Base-by-base conservation (phyloP, 2,888 invertebrate genomes). In the Phoenoteleia sp. region DNA sequence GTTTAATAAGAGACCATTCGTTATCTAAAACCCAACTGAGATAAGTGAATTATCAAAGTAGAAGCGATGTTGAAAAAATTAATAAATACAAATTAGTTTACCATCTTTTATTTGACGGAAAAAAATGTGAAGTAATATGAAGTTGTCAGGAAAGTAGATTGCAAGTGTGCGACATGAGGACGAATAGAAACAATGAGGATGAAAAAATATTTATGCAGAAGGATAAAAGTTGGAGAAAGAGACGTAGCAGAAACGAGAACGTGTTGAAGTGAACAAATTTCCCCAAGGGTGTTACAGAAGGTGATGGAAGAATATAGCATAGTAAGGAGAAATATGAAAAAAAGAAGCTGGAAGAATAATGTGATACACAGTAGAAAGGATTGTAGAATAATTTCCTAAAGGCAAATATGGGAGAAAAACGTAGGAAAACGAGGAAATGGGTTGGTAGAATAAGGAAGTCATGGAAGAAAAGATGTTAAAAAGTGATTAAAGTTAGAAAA, bases 201-300 rank as follows among this genome's bases (percentile, higher is more conserved):
- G 27, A 62, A 77, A 47, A 64, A 49, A 66, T 60, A 49, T 49
- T 67, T 49, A 49, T 47, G 25, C 39, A 19, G 15, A 39, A 39
- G 9, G 33, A 66, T 15, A 3, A 23, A 58, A 36, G 21, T n/a
- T 11, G 21, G 27, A 60, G 9, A 13, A 27, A 39, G 17, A n/a
- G 3, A 13, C 36, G 19, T n/a, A n/a, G n/a, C n/a, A n/a, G 25
- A 52, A 74, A 67, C 67, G 66, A 60, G 45, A 58, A 47, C 58
- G 49, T 67, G 60, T 60, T 74, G 58, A 27, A 67, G 54, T 66
- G 56, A 80, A 64, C 66, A 58, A 72, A 72, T 69, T 58, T 62
- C 45, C 54, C 33, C 62, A 45, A 54, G 74, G 74, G 62, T 52
- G 56, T 47, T 60, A 23, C 49, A 17, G 33, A 19, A 58, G 58